These are phyloP conservation scores for Standfussiana lucernea DNA, from an alignment of 2,888 invertebrate species.

Conservation along the genomic window DNA sequence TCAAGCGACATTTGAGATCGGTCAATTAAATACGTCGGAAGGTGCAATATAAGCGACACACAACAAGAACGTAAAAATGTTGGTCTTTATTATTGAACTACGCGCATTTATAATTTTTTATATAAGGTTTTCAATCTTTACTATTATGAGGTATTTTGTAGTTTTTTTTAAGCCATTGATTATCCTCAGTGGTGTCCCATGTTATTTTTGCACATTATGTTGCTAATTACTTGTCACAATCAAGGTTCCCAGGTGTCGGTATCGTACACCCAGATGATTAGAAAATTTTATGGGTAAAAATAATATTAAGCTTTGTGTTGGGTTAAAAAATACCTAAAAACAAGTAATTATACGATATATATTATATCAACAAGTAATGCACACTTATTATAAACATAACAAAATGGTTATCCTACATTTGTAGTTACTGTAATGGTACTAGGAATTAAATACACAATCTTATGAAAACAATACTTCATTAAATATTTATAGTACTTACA, in stretches of 20 bases:
- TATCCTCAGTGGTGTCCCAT: neutral
- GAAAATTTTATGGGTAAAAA: neutral
- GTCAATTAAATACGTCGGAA: slow-evolving; percentile 49
- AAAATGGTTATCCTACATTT: neutral
- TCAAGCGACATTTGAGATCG: slow-evolving; percentile 70
- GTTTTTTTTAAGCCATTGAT: no score
- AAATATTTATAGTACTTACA: neutral
- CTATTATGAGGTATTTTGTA: no score
- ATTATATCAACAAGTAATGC: no score
- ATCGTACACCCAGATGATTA: neutral
- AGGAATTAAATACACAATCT: neutral
- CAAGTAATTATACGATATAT: no score
- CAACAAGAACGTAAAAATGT: slow-evolving; percentile 3
- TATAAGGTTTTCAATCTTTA: no score
- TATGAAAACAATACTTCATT: neutral
- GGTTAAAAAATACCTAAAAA: neutral
- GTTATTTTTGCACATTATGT: neutral
- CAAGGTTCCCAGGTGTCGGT: neutral
- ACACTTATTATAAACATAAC: neutral
- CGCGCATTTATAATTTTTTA: neutral
- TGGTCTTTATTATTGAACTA: neutral
- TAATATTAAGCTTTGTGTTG: neutral
- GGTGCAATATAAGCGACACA: slow-evolving; percentile 8
- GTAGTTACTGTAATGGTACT: neutral
- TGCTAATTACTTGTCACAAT: slow-evolving; percentile 4